Evolutionary conservation across 2,797 vertebrate species (phyloP).

Genomic region (Sebastiscus tertius): DNA sequence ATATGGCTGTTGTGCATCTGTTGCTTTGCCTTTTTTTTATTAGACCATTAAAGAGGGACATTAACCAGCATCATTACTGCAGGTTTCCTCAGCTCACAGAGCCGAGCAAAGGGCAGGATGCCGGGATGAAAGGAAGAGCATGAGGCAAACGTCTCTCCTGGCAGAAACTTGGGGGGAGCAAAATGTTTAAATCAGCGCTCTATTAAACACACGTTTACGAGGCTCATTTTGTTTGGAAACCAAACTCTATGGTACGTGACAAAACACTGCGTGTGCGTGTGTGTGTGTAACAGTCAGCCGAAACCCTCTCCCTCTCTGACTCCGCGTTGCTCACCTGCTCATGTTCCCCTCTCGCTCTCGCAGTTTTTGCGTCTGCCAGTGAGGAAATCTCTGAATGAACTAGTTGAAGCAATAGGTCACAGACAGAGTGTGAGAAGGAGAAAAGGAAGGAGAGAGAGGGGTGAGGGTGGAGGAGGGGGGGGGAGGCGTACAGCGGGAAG

Average conservation of each 20-base stretch:
- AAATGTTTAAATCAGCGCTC: conserved; percentile 72
- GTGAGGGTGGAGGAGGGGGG: not conserved
- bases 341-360: conserved; percentile 45
- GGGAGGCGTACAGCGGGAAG: conserved; percentile 52
- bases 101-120: conserved; percentile 70
- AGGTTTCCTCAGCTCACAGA: conserved; percentile 70
- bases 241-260: conserved; percentile 66
- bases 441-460: conserved; percentile 16
- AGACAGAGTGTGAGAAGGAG: conserved; percentile 71
- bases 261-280: conserved; percentile 53
- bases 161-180: conserved; percentile 47
- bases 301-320: conserved; percentile 37
- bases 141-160: conserved; percentile 55
- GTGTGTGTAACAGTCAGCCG: conserved; percentile 28
- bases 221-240: conserved; percentile 72
- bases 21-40: conserved; percentile 77
- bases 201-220: conserved; percentile 76
- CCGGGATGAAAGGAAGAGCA: conserved; percentile 70
- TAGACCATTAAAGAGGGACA: conserved; percentile 73
- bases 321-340: conserved; percentile 65
- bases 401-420: conserved; percentile 78
- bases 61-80: conserved; percentile 77
- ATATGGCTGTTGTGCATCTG: conserved; percentile 79
- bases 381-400: conserved; percentile 80
- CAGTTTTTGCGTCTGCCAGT: conserved; percentile 56